phyloP scores from a whole-genome alignment of 2,888 invertebrate species.

The Meiosimyza platycephala region DNA sequence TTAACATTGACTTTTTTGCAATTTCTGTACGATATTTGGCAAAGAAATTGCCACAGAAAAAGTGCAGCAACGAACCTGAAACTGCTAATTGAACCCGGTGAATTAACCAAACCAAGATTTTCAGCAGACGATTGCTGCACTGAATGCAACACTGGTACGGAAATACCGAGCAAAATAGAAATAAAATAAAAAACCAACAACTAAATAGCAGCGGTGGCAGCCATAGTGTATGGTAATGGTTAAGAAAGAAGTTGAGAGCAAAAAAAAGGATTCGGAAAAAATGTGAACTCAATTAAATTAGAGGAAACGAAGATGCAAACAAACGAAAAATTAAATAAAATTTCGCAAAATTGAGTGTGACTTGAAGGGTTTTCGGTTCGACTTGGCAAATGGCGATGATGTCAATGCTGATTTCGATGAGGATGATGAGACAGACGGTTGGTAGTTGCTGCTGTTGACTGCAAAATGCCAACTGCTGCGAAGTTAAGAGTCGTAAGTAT shows the following conservation, averaged over 20 bases:
- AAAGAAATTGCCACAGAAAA: background rate
- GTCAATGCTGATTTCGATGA: background rate
- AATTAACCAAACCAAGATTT: constrained; percentile 18
- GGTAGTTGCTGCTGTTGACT: background rate
- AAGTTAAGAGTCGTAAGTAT: constrained; percentile 23
- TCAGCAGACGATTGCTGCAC: constrained; percentile 22
- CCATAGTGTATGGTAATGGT: background rate
- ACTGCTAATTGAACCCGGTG: constrained; percentile 22
- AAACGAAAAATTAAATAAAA: constrained; percentile 20
- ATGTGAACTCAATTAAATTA: constrained; percentile 46
- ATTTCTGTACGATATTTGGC: background rate
- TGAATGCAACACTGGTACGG: background rate
- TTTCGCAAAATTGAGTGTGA: background rate
- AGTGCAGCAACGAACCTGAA: background rate
- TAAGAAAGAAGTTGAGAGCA: background rate
- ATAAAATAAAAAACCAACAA: background rate
- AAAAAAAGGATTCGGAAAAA: constrained; percentile 21
- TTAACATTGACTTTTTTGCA: no score
- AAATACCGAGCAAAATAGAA: background rate
- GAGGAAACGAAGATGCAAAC: constrained; percentile 41
- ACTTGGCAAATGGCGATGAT: background rate
- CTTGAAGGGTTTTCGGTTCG: background rate
- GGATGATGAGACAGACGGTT: background rate
- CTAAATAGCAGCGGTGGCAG: background rate
- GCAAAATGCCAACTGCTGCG: background rate